Base-by-base conservation (phyloP, 2,888 invertebrate genomes). In the Synanthedon formicaeformis region DNA sequence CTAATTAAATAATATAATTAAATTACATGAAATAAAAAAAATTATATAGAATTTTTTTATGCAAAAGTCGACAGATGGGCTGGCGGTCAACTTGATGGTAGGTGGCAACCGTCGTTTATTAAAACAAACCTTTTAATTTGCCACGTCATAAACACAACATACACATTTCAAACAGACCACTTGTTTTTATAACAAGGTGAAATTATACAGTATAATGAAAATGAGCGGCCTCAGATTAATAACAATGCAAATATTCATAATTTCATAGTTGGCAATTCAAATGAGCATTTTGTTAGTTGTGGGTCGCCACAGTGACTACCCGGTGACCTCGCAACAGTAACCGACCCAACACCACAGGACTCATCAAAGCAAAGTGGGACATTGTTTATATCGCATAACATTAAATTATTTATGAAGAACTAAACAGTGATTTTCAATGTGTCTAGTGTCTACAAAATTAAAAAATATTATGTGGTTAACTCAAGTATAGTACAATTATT, bases 201-300 rank as follows among this genome's bases (percentile, higher is more conserved):
- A 64, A 62, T 64, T 62, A 63, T 61, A 60, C 60, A 62, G 57
- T 59, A 59, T 57, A 59, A 58, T 67, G 60, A 45, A 61, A 60
- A 57, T 57, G 55, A 57, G 58, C 56, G 57, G 54, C 57, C 58
- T 59, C 59, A 58, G 56, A 66, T 69, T 71, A 69, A 71, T 69
- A 65, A 63, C 62, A 61, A 69, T 66, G 64, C 65, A 71, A 72
- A 74, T 75, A 75, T 76, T 73, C 71, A 75, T 73, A 73, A 72
- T 69, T 73, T 65, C 60, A 62, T 69, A 63, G 66, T 71, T 67
- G 62, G 68, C 65, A 69, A 78, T 76, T 76, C 69, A 78, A 79
- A 79, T 78, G 65, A 69, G 64, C 55, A 65, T 65, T 73, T 71
- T 67, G 75, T 71, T 69, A 63, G 69, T 70, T 65, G 62, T 50